Base-by-base conservation (phyloP, 1,140 invertebrate species). In the Antheraea pernyi region DNA sequence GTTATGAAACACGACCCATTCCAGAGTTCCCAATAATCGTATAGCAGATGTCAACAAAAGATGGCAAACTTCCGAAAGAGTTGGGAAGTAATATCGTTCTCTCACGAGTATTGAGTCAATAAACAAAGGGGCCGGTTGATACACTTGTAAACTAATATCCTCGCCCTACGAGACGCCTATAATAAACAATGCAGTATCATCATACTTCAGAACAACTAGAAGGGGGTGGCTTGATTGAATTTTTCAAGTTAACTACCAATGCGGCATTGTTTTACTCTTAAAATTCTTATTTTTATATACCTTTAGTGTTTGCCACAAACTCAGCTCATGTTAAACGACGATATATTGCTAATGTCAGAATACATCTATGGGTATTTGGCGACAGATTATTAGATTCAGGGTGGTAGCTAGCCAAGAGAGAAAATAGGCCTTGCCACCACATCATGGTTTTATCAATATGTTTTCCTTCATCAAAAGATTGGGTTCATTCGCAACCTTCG, bases 61-160 rank as follows among this genome's bases (percentile, higher is more conserved):
- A 83, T 82, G 75, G 85, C 79, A 90, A 91, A 91, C 89, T 89
- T 89, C 84, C 86, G 89, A 91, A 91, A 91, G 89, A 91, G 89
- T 91, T 91, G 84, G 81, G 84, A 91, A 91, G 88, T 91, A 91
- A 91, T 91, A 91, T 90, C 83, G 84, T 81, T 72, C 77, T 84
- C 79, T 79, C 82, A 80, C 78, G 81, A 84, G 86, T 78, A 83
- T 77, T 72, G 81, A 86, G 85, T 89, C 82, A 89, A 89, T 88
- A 89, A 90, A 89, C 84, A 91, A 86, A 82, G 83, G 88, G 85
- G 80, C 82, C 78, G 82, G 81, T 82, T 90, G 89, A 91, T 90
- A 91, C 88, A 90, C 89, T 91, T 90, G 89, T 90, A 91, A 91
- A 90, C 88, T 91, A 91, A 91, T 90, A 91, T 88, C 79, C 78